Evolutionary conservation across 1,140 invertebrate genomes (phyloP).

Genomic region (Camponotus vicinus): DNA sequence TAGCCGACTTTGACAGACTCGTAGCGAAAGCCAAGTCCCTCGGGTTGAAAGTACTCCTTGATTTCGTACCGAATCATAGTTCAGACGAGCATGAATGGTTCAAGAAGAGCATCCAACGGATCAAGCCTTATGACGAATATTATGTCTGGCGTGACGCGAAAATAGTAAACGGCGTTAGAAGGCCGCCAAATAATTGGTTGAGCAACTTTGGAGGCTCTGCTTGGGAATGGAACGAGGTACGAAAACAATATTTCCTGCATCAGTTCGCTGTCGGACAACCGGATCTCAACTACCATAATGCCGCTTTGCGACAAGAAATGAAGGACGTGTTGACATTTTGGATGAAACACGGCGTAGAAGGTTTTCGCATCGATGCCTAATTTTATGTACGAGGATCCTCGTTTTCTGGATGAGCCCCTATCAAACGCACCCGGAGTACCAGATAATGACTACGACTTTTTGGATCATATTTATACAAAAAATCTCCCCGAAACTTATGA

Average conservation of each 20-base stretch:
- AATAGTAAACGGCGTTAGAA: conserved; percentile 63
- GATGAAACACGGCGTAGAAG: conserved; percentile 86
- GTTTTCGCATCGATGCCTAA: conserved; percentile 90
- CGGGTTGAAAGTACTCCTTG: conserved; percentile 86
- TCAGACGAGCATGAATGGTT: conserved; percentile 91
- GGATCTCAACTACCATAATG: conserved; percentile 90
- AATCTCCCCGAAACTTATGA: conserved; percentile 81
- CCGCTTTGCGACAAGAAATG: conserved; percentile 87
- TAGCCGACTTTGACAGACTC: conserved; percentile 88
- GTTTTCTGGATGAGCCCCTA: conserved; percentile 80
- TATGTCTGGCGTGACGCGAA: conserved; percentile 89
- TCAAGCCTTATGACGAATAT: conserved; percentile 89
- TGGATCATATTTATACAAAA: conserved; percentile 79
- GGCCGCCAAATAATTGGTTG: conserved; percentile 82
- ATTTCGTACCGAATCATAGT: conserved; percentile 93
- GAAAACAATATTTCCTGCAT: conserved; percentile 88
- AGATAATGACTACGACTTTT: conserved; percentile 75
- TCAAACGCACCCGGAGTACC: conserved; percentile 62
- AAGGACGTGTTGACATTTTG: conserved; percentile 88
- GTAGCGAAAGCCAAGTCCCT: conserved; percentile 81
- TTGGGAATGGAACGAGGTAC: conserved; percentile 86
- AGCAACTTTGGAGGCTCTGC: conserved; percentile 84
- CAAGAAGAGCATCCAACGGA: conserved; percentile 86
- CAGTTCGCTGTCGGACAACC: conserved; percentile 89
- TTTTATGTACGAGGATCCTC: conserved; percentile 84